A percentile compares a stretch with the other conserved stretches of the same genome.
Conservation (phyloP, 2,888 invertebrate species). For the Drosophila mercatorum region DNA sequence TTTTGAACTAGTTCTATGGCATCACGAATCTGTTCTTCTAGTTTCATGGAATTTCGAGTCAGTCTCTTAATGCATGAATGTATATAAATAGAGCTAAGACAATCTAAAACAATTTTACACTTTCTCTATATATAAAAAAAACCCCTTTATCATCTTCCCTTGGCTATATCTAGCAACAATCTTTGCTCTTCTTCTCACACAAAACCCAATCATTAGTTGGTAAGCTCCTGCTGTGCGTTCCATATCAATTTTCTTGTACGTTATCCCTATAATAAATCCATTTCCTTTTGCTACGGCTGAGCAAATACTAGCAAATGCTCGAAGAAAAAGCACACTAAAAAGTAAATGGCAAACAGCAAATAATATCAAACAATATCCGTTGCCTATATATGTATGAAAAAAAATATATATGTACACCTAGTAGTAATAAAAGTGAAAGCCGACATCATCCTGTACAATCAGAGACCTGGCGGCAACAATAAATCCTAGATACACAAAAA, state of each 20-base stretch:
- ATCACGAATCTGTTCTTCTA: too few species aligned
- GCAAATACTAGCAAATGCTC: conserved; percentile 45
- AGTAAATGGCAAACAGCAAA: conserved; percentile 67
- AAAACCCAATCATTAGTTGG: conserved; percentile 8
- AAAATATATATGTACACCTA: neutral
- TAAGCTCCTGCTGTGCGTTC: conserved; percentile 8
- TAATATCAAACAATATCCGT: conserved; percentile 72
- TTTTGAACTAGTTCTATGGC: too few species aligned
- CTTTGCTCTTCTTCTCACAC: neutral
- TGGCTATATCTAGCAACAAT: too few species aligned
- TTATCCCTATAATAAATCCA: conserved; percentile 49
- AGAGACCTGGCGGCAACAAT: conserved; percentile 56
- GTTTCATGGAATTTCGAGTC: too few species aligned
- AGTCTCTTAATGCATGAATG: too few species aligned
- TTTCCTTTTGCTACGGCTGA: conserved; percentile 47
- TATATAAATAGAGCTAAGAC: neutral
- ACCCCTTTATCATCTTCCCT: neutral
- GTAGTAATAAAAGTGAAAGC: conserved; percentile 61
- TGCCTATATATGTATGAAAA: conserved; percentile 31
- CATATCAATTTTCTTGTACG: conserved; percentile 51
- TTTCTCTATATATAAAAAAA: neutral
- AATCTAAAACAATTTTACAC: neutral
- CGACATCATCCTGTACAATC: conserved; percentile 50
- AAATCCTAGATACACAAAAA: conserved; percentile 55
- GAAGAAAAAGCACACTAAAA: conserved; percentile 40